phyloP scores from a whole-genome alignment of 2,113 vertebrate genomes.

The Taxidea taxus region DNA sequence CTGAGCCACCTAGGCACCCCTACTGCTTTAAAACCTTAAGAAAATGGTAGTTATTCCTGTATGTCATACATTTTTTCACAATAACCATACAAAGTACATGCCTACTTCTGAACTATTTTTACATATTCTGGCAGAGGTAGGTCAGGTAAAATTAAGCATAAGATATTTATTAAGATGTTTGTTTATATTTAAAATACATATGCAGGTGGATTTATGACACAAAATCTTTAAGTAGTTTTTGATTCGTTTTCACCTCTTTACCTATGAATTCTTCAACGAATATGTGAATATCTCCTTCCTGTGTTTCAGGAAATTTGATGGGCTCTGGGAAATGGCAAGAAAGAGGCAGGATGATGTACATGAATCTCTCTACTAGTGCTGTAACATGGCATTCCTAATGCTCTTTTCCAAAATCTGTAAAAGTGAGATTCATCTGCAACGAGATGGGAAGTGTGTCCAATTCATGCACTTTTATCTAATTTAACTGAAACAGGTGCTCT shows the following conservation, averaged over 20 bases:
- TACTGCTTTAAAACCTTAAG: not conserved
- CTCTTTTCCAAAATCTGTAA: not conserved
- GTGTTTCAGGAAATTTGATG: not conserved
- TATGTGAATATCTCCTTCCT: not conserved
- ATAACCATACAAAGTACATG: not conserved
- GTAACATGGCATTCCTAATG: not conserved
- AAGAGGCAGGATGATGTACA: not conserved
- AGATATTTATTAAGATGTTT: not conserved
- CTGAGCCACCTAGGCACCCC: no score
- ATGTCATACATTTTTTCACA: not conserved
- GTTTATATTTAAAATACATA: not conserved
- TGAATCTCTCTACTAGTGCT: not conserved
- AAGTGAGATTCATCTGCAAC: not conserved
- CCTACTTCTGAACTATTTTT: not conserved
- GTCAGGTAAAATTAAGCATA: not conserved
- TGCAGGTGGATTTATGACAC: not conserved
- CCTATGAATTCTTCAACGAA: not conserved
- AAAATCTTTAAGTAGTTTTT: not conserved
- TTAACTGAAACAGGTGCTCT: slow-evolving; percentile 55
- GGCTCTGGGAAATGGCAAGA: not conserved
- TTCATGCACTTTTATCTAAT: slow-evolving; percentile 40
- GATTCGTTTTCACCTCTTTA: not conserved
- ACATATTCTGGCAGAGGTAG: not conserved
- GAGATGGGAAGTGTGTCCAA: slow-evolving; percentile 28
- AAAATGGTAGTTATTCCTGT: not conserved